A percentile compares a stretch with the other conserved stretches of the same genome.
Evolutionary conservation across 2,888 invertebrate species (phyloP).

Genomic region (Hipparchia semele): DNA sequence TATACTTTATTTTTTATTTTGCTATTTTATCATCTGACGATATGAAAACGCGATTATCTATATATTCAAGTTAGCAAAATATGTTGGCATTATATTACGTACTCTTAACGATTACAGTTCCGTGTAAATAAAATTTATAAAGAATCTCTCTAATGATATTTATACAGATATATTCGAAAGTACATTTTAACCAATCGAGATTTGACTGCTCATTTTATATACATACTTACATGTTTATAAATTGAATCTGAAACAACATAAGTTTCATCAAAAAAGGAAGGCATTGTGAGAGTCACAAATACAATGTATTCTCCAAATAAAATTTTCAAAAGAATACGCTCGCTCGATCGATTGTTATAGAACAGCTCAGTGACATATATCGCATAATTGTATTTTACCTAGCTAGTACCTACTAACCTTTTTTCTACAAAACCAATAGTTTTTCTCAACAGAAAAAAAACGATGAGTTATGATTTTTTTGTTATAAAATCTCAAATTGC

Average conservation of each 20-base stretch:
- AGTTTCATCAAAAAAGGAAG: background rate
- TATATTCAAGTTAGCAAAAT: constrained; percentile 4
- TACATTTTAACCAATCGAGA: background rate
- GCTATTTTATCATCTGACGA: background rate
- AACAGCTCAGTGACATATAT: too few species aligned
- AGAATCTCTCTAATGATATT: background rate
- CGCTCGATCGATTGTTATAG: too few species aligned
- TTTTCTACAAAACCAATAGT: background rate
- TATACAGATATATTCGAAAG: background rate
- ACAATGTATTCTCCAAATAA: too few species aligned
- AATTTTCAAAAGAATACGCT: too few species aligned
- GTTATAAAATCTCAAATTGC: background rate
- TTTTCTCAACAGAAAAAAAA: background rate
- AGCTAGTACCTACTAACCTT: too few species aligned
- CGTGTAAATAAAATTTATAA: background rate
- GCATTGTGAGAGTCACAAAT: too few species aligned
- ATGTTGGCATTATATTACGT: constrained; percentile 19
- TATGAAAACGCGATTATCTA: background rate
- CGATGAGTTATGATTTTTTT: background rate
- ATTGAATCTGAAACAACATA: background rate
- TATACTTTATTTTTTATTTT: background rate
- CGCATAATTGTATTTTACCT: too few species aligned
- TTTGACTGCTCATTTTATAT: background rate
- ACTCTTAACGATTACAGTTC: constrained; percentile 1
- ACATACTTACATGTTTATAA: background rate